Conservation (phyloP, 1,140 invertebrate species). For the Drosophila tani region DNA sequence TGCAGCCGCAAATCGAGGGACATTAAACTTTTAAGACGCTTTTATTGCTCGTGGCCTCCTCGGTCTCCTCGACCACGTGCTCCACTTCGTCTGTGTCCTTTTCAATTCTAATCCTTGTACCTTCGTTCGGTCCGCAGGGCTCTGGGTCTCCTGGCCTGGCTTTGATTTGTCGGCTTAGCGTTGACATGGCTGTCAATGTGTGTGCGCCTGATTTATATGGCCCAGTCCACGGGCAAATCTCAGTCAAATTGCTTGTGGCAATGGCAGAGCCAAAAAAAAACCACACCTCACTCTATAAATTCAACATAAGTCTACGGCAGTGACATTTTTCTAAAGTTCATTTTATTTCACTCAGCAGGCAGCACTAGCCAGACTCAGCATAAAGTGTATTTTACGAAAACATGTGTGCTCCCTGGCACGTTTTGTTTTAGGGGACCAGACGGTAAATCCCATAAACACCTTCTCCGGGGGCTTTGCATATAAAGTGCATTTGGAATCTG, state of each 20-base stretch:
- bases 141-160: slow-evolving; percentile 28
- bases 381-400: slow-evolving; percentile 20
- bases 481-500: not conserved
- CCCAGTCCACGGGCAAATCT: slow-evolving; percentile 29
- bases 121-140: slow-evolving; percentile 20
- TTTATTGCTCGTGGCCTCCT: slow-evolving; percentile 60
- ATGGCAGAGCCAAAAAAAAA: not conserved
- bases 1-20: slow-evolving; percentile 68
- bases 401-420: slow-evolving; percentile 17
- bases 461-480: slow-evolving; percentile 5
- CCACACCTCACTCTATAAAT: slow-evolving; percentile 8
- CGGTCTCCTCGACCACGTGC: slow-evolving; percentile 19
- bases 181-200: slow-evolving; percentile 62
- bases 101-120: slow-evolving; percentile 66
- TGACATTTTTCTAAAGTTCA: slow-evolving; percentile 3
- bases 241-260: slow-evolving; percentile 33
- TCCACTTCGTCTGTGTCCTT: slow-evolving; percentile 45
- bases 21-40: slow-evolving; percentile 81
- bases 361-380: not conserved
- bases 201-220: slow-evolving; percentile 61
- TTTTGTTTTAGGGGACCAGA: slow-evolving; percentile 14
- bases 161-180: slow-evolving; percentile 72
- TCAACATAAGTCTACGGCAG: slow-evolving; percentile 9
- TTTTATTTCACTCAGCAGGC: slow-evolving; percentile 18
- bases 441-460: slow-evolving; percentile 21